phyloP scores from a whole-genome alignment of 2,888 invertebrate species.

The Caenorhabditis zanzibari region DNA sequence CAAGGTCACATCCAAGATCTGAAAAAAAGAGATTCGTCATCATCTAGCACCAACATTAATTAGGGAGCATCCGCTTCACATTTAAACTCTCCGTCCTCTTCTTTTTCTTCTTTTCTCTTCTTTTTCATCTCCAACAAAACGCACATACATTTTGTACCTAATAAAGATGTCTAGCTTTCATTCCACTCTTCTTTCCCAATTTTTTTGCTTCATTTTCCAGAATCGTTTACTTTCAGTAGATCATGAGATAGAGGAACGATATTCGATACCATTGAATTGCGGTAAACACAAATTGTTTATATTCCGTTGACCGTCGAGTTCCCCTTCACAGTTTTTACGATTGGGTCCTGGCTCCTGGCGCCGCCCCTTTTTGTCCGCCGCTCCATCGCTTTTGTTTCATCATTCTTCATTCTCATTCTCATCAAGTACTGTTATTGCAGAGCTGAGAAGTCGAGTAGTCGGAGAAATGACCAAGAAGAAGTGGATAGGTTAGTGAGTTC shows the following conservation, averaged over 20 bases:
- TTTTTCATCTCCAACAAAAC: background rate
- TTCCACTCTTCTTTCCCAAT: background rate
- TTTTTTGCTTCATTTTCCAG: background rate
- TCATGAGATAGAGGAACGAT: slow-evolving; percentile 6
- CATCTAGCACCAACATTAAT: slow-evolving; percentile 5
- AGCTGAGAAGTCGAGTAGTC: background rate
- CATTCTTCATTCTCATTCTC: background rate
- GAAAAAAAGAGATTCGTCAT: slow-evolving; percentile 14
- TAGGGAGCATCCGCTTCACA: slow-evolving; percentile 5
- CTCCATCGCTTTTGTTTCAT: background rate
- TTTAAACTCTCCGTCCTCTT: background rate
- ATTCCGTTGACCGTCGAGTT: background rate
- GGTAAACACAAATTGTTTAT: slow-evolving; percentile 54
- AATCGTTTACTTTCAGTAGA: background rate
- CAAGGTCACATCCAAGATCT: slow-evolving; percentile 67
- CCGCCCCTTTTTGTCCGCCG: background rate
- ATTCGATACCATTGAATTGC: background rate
- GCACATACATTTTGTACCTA: slow-evolving; percentile 26
- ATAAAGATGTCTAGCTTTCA: slow-evolving; percentile 41
- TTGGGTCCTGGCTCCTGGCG: background rate
- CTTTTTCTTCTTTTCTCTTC: slow-evolving; percentile 7
- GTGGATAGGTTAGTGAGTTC: too few species aligned
- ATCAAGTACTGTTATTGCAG: background rate
- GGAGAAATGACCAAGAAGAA: too few species aligned
- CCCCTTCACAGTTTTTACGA: background rate